phyloP scores from a whole-genome alignment of 2,113 vertebrate species.

The Rhizomys pruinosus region DNA sequence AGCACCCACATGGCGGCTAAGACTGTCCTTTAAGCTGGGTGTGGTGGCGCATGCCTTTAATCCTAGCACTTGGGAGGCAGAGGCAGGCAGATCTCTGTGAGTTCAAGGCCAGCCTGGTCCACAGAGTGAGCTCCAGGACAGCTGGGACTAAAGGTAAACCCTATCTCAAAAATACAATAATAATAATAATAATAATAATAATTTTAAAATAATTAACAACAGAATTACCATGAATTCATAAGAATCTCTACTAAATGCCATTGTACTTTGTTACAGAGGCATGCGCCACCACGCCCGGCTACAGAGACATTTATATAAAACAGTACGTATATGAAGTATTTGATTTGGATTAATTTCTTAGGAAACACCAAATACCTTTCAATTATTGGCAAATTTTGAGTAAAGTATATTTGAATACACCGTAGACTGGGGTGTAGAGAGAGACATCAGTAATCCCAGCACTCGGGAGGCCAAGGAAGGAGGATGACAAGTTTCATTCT shows the following conservation, averaged over 20 bases:
- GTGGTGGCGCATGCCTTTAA: no score
- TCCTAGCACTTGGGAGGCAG: no score
- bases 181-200: no score
- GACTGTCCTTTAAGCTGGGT: no score
- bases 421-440: neutral
- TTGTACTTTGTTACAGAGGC: neutral
- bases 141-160: no score
- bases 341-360: slow-evolving; percentile 22
- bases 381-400: neutral
- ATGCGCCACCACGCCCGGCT: no score
- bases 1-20: no score
- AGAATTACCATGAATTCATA: neutral
- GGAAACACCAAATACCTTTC: neutral
- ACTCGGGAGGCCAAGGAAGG: neutral
- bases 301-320: neutral
- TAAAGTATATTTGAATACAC: slow-evolving; percentile 37
- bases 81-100: no score
- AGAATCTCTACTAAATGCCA: neutral
- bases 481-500: neutral
- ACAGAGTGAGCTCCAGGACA: no score
- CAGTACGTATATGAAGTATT: neutral
- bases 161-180: no score
- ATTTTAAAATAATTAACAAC: slow-evolving; percentile 41
- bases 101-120: no score
- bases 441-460: no score